Conservation (phyloP, 2,888 invertebrate species). For the Hipparchia sbordonii region DNA sequence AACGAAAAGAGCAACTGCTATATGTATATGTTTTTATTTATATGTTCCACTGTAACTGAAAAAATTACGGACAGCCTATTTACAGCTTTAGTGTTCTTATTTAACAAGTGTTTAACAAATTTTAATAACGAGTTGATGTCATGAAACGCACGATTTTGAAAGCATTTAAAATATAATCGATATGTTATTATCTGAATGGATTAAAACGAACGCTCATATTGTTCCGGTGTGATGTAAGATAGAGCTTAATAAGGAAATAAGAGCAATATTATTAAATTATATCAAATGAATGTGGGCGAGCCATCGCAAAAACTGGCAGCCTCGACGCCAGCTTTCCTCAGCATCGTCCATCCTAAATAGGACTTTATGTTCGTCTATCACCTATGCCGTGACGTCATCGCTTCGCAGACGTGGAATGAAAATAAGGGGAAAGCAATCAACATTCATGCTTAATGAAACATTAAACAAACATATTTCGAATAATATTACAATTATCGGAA, state of each 20-base stretch:
- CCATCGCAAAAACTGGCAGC: conserved; percentile 72
- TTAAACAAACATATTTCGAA: not conserved
- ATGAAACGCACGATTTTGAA: too few species aligned
- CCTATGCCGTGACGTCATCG: conserved; percentile 56
- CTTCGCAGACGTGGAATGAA: conserved; percentile 34
- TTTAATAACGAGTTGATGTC: too few species aligned
- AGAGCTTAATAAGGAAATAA: not conserved
- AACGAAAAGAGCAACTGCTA: too few species aligned
- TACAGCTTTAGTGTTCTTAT: too few species aligned
- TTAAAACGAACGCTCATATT: not conserved
- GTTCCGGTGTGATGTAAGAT: not conserved
- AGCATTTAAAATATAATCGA: too few species aligned
- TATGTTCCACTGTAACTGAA: too few species aligned
- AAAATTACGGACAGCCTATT: too few species aligned
- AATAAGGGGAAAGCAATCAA: not conserved
- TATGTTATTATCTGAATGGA: not conserved
- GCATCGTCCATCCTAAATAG: conserved; percentile 60
- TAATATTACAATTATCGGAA: not conserved
- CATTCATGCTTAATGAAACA: not conserved
- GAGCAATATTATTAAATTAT: not conserved
- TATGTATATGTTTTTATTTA: too few species aligned
- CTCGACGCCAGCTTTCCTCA: conserved; percentile 67
- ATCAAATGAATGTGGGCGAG: conserved; percentile 61
- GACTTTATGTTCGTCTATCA: conserved; percentile 66
- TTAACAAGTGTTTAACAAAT: too few species aligned